Percentiles rank a stretch among this genome's conserved stretches.
Conservation (phyloP, 2,888 invertebrate species). For the Pheosia gnoma region DNA sequence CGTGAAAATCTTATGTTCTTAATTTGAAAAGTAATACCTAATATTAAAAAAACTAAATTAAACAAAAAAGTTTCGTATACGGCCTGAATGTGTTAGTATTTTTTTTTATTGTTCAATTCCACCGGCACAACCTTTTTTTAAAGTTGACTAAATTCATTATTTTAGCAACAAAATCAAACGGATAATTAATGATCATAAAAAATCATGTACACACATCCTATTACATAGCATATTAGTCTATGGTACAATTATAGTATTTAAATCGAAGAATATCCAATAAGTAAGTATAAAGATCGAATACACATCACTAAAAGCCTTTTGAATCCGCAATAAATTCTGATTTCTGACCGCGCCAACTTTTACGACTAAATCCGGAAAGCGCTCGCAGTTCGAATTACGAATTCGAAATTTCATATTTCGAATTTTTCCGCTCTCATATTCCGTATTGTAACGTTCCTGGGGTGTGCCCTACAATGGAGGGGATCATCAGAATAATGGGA, state of each 20-base stretch:
- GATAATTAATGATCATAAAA: too few species aligned
- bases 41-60: too few species aligned
- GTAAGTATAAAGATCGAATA: constrained; percentile 12
- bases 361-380: constrained; percentile 60
- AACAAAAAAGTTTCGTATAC: too few species aligned
- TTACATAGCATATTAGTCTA: too few species aligned
- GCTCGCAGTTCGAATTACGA: constrained; percentile 46
- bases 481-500: constrained; percentile 81
- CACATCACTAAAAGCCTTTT: constrained; percentile 19
- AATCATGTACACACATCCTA: too few species aligned
- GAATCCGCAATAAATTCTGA: constrained; percentile 49
- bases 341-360: constrained; percentile 51
- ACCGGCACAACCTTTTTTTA: too few species aligned
- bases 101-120: too few species aligned
- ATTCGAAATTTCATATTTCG: constrained; percentile 32
- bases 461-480: constrained; percentile 53
- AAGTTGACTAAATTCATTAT: too few species aligned
- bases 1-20: constrained; percentile 36
- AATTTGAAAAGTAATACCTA: constrained; percentile 14
- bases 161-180: too few species aligned
- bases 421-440: constrained; percentile 17
- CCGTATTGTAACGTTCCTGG: constrained; percentile 6
- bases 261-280: constrained; percentile 18
- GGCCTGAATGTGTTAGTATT: too few species aligned
- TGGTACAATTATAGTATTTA: neutral